A percentile compares a stretch with the other conserved stretches of the same genome.
These are phyloP conservation scores for Amazona guildingii DNA, from an alignment of 2,113 vertebrate genomes.

Conservation along the genomic window DNA sequence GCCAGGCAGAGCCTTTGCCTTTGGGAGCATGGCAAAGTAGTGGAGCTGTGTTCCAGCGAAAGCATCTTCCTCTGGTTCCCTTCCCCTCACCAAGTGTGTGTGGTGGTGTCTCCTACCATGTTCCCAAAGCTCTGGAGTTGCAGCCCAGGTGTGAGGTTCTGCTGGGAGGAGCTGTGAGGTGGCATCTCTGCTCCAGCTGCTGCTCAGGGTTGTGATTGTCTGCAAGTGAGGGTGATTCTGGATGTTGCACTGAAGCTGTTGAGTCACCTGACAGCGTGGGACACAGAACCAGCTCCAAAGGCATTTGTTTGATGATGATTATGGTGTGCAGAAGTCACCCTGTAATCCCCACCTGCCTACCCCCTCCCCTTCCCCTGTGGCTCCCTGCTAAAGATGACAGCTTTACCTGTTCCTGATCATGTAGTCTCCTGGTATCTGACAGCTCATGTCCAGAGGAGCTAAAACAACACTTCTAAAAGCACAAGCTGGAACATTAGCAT, in stretches of 20 bases:
- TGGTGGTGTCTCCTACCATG: rapidly evolving
- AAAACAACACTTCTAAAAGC: neutral
- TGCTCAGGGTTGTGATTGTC: neutral
- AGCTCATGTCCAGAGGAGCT: neutral
- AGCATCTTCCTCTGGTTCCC: rapidly evolving
- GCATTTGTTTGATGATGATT: rapidly evolving
- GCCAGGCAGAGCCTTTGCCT: neutral
- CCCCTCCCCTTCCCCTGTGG: neutral
- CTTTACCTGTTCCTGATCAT: rapidly evolving
- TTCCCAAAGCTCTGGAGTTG: rapidly evolving
- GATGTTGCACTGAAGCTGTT: neutral
- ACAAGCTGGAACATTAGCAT: constrained; percentile 11
- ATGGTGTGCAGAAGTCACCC: neutral
- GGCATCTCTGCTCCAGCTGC: neutral
- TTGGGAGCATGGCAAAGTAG: neutral
- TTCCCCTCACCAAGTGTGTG: rapidly evolving
- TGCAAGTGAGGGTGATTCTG: rapidly evolving
- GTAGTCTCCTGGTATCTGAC: neutral
- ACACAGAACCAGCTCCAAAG: neutral
- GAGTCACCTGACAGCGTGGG: rapidly evolving
- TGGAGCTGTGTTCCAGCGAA: rapidly evolving
- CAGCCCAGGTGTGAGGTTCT: neutral
- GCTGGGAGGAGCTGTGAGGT: neutral
- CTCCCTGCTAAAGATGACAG: neutral
- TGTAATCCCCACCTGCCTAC: neutral